phyloP scores from a whole-genome alignment of 2,888 invertebrate genomes.

The Amiota minor region DNA sequence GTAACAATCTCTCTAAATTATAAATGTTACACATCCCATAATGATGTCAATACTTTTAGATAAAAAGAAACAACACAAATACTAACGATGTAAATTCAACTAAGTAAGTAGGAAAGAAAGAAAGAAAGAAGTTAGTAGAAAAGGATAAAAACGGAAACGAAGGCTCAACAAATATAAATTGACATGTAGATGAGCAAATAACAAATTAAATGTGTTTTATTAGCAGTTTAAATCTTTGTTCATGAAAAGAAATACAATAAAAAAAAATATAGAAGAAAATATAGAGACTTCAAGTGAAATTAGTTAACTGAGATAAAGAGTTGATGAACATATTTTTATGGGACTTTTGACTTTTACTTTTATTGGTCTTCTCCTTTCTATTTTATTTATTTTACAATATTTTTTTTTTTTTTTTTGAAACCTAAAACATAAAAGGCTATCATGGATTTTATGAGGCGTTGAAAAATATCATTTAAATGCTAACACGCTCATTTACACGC shows the following conservation, averaged over 20 bases:
- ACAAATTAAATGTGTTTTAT: neutral
- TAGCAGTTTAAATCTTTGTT: constrained; percentile 17
- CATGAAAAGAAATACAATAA: neutral
- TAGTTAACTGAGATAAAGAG: neutral
- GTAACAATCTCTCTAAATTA: too few relatives aligned
- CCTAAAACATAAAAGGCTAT: neutral
- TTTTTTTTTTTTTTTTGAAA: neutral
- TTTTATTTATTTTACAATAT: neutral
- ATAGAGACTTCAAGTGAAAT: neutral
- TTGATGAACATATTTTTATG: constrained; percentile 1
- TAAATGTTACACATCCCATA: too few relatives aligned
- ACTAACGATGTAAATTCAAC: neutral
- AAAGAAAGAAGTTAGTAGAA: neutral
- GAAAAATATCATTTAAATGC: constrained; percentile 64
- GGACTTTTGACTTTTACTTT: neutral
- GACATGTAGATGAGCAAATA: too few relatives aligned
- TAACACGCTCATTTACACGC: constrained; percentile 64
- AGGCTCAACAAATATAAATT: neutral
- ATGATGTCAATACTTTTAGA: too few relatives aligned
- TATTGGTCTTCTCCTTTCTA: neutral
- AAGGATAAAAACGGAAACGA: neutral
- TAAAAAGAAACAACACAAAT: neutral
- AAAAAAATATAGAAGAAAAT: too few relatives aligned
- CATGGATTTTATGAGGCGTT: constrained; percentile 55
- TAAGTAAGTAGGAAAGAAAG: neutral